Evolutionary conservation across 2,888 invertebrate genomes (phyloP).

Genomic region (Antitype chi): DNA sequence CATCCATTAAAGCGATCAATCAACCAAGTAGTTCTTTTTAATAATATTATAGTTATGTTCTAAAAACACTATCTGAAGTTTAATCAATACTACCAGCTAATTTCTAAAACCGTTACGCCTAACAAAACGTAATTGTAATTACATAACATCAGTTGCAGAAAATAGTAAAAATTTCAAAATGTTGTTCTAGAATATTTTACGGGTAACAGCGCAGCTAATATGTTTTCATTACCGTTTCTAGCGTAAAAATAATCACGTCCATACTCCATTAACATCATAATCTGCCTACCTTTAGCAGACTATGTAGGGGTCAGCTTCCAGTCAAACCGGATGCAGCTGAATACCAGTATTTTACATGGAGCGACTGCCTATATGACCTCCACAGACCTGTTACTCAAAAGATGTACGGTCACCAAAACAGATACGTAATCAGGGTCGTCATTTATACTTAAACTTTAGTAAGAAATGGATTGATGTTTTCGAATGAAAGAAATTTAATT

Average conservation of each 20-base stretch:
- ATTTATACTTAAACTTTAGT: too few relatives aligned
- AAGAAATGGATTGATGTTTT: too few relatives aligned
- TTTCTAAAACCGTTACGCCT: slow-evolving; percentile 15
- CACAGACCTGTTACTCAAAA: too few relatives aligned
- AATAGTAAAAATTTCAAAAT: slow-evolving; percentile 3
- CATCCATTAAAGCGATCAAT: neutral
- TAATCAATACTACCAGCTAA: neutral
- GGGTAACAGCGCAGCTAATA: slow-evolving; percentile 26
- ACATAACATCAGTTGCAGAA: slow-evolving; percentile 21
- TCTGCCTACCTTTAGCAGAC: neutral
- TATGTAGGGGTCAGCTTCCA: too few relatives aligned
- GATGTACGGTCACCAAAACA: too few relatives aligned
- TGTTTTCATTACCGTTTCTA: slow-evolving; percentile 20
- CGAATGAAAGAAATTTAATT: too few relatives aligned
- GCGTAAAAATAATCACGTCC: neutral
- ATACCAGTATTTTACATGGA: too few relatives aligned
- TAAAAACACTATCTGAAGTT: too few relatives aligned
- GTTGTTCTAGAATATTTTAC: slow-evolving; percentile 30
- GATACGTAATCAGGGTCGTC: too few relatives aligned
- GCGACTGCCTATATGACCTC: too few relatives aligned
- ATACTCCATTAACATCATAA: slow-evolving; percentile 1
- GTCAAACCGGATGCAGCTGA: too few relatives aligned
- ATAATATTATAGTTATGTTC: too few relatives aligned
- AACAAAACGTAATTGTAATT: slow-evolving; percentile 27
- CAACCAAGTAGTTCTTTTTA: neutral